phyloP scores from a whole-genome alignment of 2,797 vertebrate genomes.

The Alauda arvensis region DNA sequence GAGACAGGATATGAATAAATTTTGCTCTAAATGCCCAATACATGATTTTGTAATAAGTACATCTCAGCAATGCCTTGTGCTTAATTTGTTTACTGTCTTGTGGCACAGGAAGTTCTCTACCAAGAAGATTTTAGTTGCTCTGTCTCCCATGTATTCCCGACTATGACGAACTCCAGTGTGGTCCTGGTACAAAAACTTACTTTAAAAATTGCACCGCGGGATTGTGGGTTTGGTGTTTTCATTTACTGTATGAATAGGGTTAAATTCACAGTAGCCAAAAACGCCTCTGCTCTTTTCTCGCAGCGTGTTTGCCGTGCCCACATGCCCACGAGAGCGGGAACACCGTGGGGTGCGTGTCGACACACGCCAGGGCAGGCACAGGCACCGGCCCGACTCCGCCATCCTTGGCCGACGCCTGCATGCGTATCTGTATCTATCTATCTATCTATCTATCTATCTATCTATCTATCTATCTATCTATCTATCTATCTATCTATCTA shows the following conservation, averaged over 20 bases:
- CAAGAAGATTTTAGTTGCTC: background rate
- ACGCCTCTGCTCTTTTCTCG: rapidly evolving
- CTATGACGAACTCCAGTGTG: background rate
- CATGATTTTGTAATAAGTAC: background rate
- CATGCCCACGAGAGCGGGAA: rapidly evolving
- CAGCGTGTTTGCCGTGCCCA: background rate
- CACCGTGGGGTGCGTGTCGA: too few relatives aligned
- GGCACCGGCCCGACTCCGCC: background rate
- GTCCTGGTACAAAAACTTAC: background rate
- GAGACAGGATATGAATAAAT: background rate
- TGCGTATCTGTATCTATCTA: too few relatives aligned
- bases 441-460: too few relatives aligned
- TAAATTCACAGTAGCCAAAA: background rate
- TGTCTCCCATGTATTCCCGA: background rate
- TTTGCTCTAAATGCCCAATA: background rate
- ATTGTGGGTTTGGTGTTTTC: background rate
- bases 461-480: too few relatives aligned
- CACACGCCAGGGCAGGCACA: too few relatives aligned
- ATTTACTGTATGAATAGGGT: background rate
- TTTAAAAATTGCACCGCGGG: background rate
- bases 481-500: too few relatives aligned
- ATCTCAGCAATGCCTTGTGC: background rate
- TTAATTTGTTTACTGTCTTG: background rate
- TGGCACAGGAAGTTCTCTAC: background rate
- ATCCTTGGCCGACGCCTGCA: background rate